These are phyloP conservation scores for Halisarca cf. caerulea DNA, from an alignment of 37 sponge, comb jelly and placozoan genomes.

Conservation along the genomic window DNA sequence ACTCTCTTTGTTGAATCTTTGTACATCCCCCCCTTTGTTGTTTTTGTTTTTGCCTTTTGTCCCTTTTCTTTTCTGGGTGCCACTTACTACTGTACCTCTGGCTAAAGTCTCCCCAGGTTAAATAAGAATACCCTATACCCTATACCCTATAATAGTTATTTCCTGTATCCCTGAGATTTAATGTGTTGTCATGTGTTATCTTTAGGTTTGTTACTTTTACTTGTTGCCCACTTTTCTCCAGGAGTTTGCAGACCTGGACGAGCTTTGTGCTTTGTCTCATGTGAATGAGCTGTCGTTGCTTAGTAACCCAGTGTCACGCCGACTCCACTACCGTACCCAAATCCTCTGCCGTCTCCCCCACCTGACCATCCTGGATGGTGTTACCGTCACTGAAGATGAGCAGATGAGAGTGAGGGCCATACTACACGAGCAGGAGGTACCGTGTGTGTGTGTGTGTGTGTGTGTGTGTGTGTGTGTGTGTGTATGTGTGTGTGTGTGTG, in stretches of 20 bases:
- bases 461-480: too few relatives aligned
- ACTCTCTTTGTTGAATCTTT: too few relatives aligned
- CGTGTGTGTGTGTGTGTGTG: too few relatives aligned
- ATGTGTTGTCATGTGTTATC: not conserved
- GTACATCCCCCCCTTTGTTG: too few relatives aligned
- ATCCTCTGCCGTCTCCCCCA: slow-evolving; percentile 52
- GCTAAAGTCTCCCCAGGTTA: too few relatives aligned
- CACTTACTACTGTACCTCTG: too few relatives aligned
- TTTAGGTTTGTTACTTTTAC: not conserved
- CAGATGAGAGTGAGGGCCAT: not conserved
- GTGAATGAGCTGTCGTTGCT: slow-evolving; percentile 86
- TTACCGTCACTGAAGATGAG: slow-evolving; percentile 61
- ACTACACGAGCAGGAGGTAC: slow-evolving; percentile 33
- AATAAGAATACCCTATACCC: too few relatives aligned
- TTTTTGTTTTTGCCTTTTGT: too few relatives aligned
- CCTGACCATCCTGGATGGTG: slow-evolving; percentile 71
- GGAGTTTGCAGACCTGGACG: slow-evolving; percentile 89
- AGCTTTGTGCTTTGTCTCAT: slow-evolving; percentile 53
- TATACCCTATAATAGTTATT: not conserved
- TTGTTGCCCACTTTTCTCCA: slow-evolving; percentile 14
- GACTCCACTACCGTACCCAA: slow-evolving; percentile 65
- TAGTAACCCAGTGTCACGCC: slow-evolving; percentile 83
- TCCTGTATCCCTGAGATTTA: not conserved
- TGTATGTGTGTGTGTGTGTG: too few relatives aligned
- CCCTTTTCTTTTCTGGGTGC: too few relatives aligned